Conservation (phyloP, 2,888 invertebrate species). For the Ophion obscuratus region DNA sequence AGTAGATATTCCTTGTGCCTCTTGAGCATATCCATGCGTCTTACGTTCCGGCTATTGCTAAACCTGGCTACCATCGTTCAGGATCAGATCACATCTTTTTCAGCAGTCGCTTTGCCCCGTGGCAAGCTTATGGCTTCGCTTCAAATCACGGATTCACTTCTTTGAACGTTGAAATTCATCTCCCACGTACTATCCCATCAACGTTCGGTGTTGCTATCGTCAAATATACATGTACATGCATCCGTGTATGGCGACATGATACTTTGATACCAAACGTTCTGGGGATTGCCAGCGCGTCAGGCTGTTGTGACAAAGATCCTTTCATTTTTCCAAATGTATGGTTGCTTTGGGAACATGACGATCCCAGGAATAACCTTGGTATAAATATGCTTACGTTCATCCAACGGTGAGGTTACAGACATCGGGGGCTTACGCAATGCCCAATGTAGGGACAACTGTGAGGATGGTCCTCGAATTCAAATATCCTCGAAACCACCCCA, state of each 20-base stretch:
- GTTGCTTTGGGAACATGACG: neutral
- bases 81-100: slow-evolving; percentile 14
- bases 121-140: slow-evolving; percentile 7
- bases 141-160: neutral
- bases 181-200: neutral
- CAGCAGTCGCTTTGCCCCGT: slow-evolving; percentile 8
- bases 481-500: slow-evolving; percentile 9
- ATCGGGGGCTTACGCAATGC: neutral
- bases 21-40: neutral
- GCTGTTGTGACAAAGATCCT: neutral
- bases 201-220: neutral
- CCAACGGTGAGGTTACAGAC: neutral
- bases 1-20: slow-evolving; percentile 34
- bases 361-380: neutral
- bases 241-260: neutral
- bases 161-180: slow-evolving; percentile 14
- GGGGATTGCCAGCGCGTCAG: neutral
- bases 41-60: slow-evolving; percentile 21
- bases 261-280: neutral
- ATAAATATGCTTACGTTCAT: too few species aligned
- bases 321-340: neutral
- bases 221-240: neutral
- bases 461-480: neutral
- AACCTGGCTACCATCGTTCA: neutral
- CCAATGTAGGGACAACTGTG: neutral